Percentiles rank a stretch among this genome's conserved stretches.
Evolutionary conservation across 2,797 vertebrate genomes (phyloP).

Genomic region (Rhyacichthys aspro): DNA sequence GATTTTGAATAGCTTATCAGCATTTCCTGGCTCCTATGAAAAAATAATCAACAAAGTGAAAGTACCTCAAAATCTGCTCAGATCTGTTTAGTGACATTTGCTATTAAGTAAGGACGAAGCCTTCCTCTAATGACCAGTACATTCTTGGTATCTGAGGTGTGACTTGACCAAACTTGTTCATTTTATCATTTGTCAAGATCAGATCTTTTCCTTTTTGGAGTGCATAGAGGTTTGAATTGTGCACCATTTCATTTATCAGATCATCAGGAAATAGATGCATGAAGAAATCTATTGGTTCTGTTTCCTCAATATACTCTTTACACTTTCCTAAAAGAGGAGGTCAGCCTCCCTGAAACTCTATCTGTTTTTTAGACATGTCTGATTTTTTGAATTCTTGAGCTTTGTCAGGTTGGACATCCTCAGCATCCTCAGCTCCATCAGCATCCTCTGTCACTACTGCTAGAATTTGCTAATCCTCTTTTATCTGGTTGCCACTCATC

Average conservation of each 20-base stretch:
- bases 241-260: conserved; percentile 25
- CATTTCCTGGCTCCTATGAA: no score
- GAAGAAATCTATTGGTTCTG: conserved; percentile 19
- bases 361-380: conserved; percentile 28
- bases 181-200: conserved; percentile 3
- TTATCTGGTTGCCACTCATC: no score
- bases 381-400: neutral
- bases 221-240: conserved; percentile 29
- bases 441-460: no score
- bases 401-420: no score
- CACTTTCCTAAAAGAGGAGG: conserved; percentile 28
- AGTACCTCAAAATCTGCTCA: conserved; percentile 28
- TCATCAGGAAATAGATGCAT: conserved; percentile 15
- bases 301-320: conserved; percentile 23
- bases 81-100: conserved; percentile 33
- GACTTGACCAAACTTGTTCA: conserved; percentile 25
- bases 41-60: conserved; percentile 31
- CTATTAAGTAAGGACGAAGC: conserved; percentile 21
- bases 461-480: no score
- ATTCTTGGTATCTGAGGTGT: conserved; percentile 27
- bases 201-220: conserved; percentile 33
- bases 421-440: no score
- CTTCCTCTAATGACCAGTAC: conserved; percentile 37
- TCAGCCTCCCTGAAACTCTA: conserved; percentile 22
- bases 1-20: conserved; percentile 29